Conservation (phyloP, 2,797 vertebrate genomes). For the Lepilemur septentrionalis region DNA sequence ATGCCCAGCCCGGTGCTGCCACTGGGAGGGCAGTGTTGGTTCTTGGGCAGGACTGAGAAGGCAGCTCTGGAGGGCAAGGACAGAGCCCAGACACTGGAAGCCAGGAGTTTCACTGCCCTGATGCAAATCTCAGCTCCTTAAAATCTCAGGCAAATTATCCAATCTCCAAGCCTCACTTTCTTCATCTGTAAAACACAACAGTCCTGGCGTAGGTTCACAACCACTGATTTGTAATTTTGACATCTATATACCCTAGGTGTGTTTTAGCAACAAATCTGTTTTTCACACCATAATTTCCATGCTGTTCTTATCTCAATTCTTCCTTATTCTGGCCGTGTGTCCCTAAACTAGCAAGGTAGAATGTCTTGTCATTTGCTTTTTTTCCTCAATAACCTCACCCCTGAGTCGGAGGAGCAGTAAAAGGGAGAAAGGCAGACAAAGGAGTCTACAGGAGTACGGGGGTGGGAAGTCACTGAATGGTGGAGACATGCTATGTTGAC, state of each 20-base stretch:
- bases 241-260: neutral
- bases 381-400: neutral
- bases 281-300: neutral
- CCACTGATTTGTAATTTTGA: neutral
- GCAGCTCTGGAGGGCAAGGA: neutral
- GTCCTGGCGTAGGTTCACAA: neutral
- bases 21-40: fast-evolving
- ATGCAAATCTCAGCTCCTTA: neutral
- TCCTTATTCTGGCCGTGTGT: neutral
- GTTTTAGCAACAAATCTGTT: neutral
- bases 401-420: neutral
- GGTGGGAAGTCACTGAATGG: neutral
- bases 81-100: neutral
- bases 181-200: neutral
- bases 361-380: neutral
- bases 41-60: neutral
- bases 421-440: neutral
- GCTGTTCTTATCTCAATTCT: neutral
- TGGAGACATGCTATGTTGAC: neutral
- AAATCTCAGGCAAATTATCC: neutral
- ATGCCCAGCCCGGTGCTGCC: neutral
- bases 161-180: neutral
- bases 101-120: neutral
- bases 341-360: neutral
- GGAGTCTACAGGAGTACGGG: neutral